These are phyloP conservation scores for Alentia gelatinosa DNA, from an alignment of 2,888 invertebrate species.

Conservation along the genomic window DNA sequence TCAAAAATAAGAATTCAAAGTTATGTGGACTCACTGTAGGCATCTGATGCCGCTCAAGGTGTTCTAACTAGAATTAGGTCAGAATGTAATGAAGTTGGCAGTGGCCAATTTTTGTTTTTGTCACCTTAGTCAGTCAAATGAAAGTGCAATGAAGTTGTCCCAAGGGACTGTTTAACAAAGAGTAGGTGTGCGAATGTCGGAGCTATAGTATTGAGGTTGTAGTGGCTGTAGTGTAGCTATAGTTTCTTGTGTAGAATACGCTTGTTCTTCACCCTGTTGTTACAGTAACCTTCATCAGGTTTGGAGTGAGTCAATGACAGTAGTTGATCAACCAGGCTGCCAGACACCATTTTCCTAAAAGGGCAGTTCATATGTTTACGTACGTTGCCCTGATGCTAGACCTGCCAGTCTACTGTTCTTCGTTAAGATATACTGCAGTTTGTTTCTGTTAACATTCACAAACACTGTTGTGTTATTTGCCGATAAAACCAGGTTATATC, in stretches of 20 bases:
- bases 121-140: conserved; percentile 6
- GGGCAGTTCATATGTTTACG: neutral
- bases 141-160: neutral
- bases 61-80: neutral
- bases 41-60: neutral
- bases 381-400: neutral
- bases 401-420: neutral
- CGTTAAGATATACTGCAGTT: neutral
- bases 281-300: neutral
- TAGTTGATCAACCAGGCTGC: neutral
- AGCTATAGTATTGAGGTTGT: neutral
- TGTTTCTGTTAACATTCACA: neutral
- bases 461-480: neutral
- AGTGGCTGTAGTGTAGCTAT: neutral
- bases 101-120: neutral
- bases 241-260: neutral
- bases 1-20: neutral
- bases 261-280: conserved; percentile 11
- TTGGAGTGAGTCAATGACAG: neutral
- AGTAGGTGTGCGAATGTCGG: neutral
- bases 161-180: neutral
- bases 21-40: neutral
- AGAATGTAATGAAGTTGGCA: neutral
- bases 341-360: too few species aligned
- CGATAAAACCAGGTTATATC: neutral